phyloP scores from a whole-genome alignment of 2,113 vertebrate genomes.

The Macroglossus sobrinus region DNA sequence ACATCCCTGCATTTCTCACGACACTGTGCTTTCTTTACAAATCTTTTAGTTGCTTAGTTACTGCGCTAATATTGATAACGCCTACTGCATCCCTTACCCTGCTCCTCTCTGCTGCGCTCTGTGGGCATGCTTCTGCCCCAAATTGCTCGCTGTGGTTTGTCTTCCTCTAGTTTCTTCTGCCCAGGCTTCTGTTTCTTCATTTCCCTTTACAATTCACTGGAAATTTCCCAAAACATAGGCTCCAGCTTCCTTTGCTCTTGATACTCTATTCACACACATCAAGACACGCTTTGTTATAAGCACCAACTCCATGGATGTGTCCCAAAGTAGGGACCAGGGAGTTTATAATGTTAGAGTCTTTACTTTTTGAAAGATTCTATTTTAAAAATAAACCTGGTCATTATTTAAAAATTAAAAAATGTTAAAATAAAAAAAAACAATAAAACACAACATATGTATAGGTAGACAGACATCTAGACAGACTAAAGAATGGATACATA shows the following conservation, averaged over 20 bases:
- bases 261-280: background rate
- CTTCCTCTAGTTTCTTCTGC: background rate
- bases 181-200: background rate
- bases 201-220: background rate
- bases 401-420: background rate
- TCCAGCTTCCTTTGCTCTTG: background rate
- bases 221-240: background rate
- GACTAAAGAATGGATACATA: too few species aligned
- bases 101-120: background rate
- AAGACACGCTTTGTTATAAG: background rate
- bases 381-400: background rate
- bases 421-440: background rate
- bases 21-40: conserved; percentile 65
- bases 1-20: conserved; percentile 43
- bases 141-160: background rate
- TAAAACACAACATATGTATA: background rate
- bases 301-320: background rate
- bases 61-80: conserved; percentile 73
- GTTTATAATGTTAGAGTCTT: background rate
- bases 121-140: background rate
- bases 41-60: conserved; percentile 81
- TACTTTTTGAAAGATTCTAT: background rate
- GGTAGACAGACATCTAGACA: background rate
- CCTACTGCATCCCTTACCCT: conserved; percentile 46
- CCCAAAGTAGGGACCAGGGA: background rate